Conservation (phyloP, 2,797 vertebrate species). For the Molossus molossus region DNA sequence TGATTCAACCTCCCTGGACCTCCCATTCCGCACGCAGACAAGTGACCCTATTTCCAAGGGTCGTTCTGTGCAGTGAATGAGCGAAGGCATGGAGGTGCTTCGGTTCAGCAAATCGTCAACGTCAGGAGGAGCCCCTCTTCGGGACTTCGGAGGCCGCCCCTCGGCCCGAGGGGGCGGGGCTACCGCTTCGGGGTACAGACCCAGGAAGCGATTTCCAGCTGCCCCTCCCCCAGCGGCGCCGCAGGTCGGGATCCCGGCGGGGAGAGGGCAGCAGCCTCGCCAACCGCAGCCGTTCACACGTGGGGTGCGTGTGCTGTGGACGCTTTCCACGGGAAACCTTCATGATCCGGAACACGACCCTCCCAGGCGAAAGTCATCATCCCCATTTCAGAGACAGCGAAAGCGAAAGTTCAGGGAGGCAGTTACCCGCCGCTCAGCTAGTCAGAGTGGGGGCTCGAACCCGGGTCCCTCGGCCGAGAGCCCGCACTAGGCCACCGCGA, state of each 20-base stretch:
- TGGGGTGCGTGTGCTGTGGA: rapidly evolving
- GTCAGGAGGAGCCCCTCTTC: rapidly evolving
- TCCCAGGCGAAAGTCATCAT: neutral
- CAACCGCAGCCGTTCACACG: rapidly evolving
- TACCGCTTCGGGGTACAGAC: neutral
- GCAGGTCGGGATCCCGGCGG: too few species aligned
- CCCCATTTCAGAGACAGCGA: neutral
- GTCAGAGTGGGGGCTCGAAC: neutral
- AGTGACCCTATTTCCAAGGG: neutral
- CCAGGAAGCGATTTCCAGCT: neutral
- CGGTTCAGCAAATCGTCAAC: too few species aligned
- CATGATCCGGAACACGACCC: neutral
- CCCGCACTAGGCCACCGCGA: neutral
- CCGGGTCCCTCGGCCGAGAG: rapidly evolving
- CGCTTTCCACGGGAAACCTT: neutral
- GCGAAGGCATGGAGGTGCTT: neutral
- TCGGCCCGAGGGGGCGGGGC: neutral
- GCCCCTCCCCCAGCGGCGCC: neutral
- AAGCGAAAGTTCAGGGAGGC: neutral
- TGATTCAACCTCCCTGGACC: neutral
- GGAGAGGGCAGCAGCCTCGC: neutral
- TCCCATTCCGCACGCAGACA: neutral
- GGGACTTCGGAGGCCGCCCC: neutral
- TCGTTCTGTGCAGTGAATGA: rapidly evolving
- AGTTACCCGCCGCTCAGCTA: neutral